A percentile compares a stretch with the other conserved stretches of the same genome.
These are phyloP conservation scores for Philaenus spumarius DNA, from an alignment of 1,140 invertebrate species.

Conservation along the genomic window DNA sequence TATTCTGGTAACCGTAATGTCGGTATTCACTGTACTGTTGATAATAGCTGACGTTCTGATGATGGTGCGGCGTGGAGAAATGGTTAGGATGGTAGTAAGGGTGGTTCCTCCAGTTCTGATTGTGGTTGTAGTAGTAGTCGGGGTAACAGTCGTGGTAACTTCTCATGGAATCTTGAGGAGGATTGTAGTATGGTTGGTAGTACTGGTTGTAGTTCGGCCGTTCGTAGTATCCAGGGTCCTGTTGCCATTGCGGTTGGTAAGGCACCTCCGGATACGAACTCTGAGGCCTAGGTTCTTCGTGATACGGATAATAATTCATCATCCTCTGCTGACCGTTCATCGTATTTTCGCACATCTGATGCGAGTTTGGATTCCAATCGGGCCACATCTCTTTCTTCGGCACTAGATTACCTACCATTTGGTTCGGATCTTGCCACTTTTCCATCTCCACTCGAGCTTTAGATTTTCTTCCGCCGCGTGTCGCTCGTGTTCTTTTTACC, in stretches of 20 bases:
- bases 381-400: slow-evolving; percentile 7
- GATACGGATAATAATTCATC: slow-evolving; percentile 3
- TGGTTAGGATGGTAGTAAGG: slow-evolving; percentile 14
- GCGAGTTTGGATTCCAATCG: slow-evolving; percentile 15
- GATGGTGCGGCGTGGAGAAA: slow-evolving; percentile 11
- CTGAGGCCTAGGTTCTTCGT: slow-evolving; percentile 9
- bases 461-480: background rate
- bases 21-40: slow-evolving; percentile 10
- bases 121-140: slow-evolving; percentile 1
- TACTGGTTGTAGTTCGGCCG: slow-evolving; percentile 18
- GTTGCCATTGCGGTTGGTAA: slow-evolving; percentile 19
- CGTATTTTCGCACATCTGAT: slow-evolving; percentile 7
- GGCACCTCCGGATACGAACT: slow-evolving; percentile 17
- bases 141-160: slow-evolving; percentile 15
- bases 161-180: slow-evolving; percentile 7
- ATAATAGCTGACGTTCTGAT: slow-evolving; percentile 6
- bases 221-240: slow-evolving; percentile 25
- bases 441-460: background rate
- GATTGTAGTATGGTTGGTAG: slow-evolving; percentile 12
- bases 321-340: background rate
- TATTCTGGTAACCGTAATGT: slow-evolving; percentile 16
- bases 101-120: background rate
- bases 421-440: slow-evolving; percentile 6
- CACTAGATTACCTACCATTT: slow-evolving; percentile 7
- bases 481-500: background rate